Conservation (phyloP, 2,113 vertebrate genomes). For the Psilopsiagon aymara region DNA sequence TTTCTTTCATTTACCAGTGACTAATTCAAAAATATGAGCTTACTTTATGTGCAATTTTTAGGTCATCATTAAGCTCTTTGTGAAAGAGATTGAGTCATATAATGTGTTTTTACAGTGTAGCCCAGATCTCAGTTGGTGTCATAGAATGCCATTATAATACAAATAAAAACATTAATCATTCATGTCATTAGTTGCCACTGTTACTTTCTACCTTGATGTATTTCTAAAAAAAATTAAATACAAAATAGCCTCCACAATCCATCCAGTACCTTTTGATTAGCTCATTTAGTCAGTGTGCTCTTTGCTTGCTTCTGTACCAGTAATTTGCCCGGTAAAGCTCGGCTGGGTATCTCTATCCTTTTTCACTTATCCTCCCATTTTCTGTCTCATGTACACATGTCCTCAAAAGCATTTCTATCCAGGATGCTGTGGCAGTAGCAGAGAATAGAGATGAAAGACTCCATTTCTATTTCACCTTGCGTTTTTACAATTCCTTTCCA, state of each 20-base stretch:
- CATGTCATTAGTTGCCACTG: conserved; percentile 30
- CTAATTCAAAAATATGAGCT: conserved; percentile 64
- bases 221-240: not conserved
- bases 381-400: not conserved
- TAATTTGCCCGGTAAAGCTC: not conserved
- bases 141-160: conserved; percentile 13
- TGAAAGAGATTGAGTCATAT: conserved; percentile 50
- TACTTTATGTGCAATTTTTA: conserved; percentile 46
- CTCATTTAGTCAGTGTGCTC: not conserved
- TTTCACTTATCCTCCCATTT: not conserved
- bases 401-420: not conserved
- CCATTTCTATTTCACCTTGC: not conserved
- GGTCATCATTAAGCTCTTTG: conserved; percentile 58
- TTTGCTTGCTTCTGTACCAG: not conserved
- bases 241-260: not conserved
- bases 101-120: conserved; percentile 36
- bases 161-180: conserved; percentile 60
- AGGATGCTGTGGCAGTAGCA: not conserved
- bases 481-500: not conserved
- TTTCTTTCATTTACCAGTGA: conserved; percentile 45
- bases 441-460: not conserved
- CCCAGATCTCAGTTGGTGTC: conserved; percentile 45
- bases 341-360: not conserved
- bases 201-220: conserved; percentile 27
- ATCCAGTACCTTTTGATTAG: conserved; percentile 5